Evolutionary conservation across 2,888 invertebrate genomes (phyloP).

Genomic region (Oscheius sp.): DNA sequence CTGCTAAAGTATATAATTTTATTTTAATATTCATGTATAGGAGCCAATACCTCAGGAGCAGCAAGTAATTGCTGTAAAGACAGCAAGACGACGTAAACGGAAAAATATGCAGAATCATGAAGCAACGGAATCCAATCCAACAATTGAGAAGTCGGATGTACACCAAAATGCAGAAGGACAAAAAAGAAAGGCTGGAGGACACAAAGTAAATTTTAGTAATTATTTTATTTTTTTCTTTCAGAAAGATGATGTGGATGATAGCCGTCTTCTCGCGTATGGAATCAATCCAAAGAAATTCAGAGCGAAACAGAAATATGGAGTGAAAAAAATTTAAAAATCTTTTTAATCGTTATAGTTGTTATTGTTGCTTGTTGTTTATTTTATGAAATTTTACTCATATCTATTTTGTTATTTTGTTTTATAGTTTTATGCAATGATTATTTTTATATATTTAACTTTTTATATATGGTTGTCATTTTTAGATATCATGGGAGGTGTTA

Average conservation of each 20-base stretch:
- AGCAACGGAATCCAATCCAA: not conserved
- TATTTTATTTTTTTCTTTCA: conserved; percentile 10
- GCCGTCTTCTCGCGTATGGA: conserved; percentile 87
- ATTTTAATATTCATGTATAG: not conserved
- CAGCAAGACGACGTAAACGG: conserved; percentile 7
- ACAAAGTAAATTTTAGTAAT: too few species aligned
- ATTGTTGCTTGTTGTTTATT: conserved; percentile 18
- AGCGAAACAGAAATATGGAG: conserved; percentile 75
- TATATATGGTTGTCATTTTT: too few species aligned
- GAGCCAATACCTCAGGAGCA: not conserved
- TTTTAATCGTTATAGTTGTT: conserved; percentile 14
- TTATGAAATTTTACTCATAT: not conserved
- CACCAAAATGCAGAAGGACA: not conserved
- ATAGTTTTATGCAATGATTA: not conserved
- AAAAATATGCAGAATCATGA: not conserved
- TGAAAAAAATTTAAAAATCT: conserved; percentile 25
- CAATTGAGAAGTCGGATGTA: not conserved
- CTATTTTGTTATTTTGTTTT: not conserved
- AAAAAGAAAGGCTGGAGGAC: not conserved
- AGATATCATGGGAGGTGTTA: conserved; percentile 80
- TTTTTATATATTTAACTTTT: not conserved
- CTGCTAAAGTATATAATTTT: not conserved
- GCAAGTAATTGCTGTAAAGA: not conserved
- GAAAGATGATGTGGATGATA: conserved; percentile 74
- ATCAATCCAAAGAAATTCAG: conserved; percentile 88